Conservation (phyloP, 2,113 vertebrate species). For the Thermophis baileyi region DNA sequence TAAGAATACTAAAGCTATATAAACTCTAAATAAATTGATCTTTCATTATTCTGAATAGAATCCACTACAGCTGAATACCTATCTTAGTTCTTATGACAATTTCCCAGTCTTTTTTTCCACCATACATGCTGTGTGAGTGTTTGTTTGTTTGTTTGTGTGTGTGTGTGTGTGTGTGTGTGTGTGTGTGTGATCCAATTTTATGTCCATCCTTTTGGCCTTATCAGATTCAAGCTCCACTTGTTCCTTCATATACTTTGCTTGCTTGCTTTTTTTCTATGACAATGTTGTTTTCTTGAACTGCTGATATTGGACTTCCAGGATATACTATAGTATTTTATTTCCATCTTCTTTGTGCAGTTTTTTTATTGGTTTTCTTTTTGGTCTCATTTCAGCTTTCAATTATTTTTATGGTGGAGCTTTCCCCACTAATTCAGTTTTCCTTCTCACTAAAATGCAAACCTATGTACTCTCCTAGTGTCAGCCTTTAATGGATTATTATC, state of each 20-base stretch:
- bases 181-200: neutral
- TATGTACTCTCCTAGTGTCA: neutral
- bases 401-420: neutral
- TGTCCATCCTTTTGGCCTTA: neutral
- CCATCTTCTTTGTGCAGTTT: neutral
- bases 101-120: neutral
- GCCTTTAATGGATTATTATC: neutral
- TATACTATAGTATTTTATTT: neutral
- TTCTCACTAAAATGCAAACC: neutral
- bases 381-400: neutral
- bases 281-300: neutral
- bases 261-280: neutral
- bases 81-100: neutral
- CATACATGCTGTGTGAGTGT: neutral
- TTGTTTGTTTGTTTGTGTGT: too few species aligned
- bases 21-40: neutral
- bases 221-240: neutral
- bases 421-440: neutral
- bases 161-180: neutral
- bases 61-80: neutral
- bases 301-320: neutral
- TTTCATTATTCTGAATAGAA: neutral
- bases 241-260: neutral
- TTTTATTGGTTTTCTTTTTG: neutral
- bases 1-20: neutral